Conservation (phyloP, 2,888 invertebrate genomes). For the Mesochorus sp. region DNA sequence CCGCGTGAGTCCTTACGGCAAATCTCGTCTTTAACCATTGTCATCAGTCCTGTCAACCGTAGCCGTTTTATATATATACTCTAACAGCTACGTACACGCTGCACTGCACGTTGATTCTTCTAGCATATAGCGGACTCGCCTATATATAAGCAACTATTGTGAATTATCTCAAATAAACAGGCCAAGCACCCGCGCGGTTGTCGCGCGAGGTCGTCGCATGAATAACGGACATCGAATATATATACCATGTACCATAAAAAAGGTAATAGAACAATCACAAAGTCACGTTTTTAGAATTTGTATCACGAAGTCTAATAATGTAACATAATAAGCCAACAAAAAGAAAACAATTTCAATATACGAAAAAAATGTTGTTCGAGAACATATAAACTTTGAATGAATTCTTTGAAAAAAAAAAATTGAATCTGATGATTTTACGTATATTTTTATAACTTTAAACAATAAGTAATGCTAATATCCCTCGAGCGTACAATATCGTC, state of each 20-base stretch:
- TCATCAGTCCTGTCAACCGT: slow-evolving; percentile 64
- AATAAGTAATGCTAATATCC: slow-evolving; percentile 1
- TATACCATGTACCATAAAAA: not conserved
- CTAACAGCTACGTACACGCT: slow-evolving; percentile 38
- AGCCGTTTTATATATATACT: too few species aligned
- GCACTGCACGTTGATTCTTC: slow-evolving; percentile 26
- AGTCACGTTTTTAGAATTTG: not conserved
- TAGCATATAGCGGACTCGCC: not conserved
- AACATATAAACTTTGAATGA: not conserved
- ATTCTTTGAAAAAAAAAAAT: not conserved
- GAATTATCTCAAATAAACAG: slow-evolving; percentile 32
- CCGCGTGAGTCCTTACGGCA: slow-evolving; percentile 41
- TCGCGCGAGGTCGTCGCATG: not conserved
- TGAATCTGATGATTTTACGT: too few species aligned
- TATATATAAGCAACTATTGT: not conserved
- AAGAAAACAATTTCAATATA: too few species aligned
- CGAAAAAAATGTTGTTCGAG: too few species aligned
- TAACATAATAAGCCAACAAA: too few species aligned
- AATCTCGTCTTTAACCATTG: slow-evolving; percentile 60
- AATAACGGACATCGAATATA: slow-evolving; percentile 12
- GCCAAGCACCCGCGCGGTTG: slow-evolving; percentile 24
- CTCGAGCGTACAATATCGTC: slow-evolving; percentile 16
- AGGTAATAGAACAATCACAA: not conserved
- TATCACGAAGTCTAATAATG: too few species aligned
- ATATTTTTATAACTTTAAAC: too few species aligned